Evolutionary conservation across 2,888 invertebrate genomes (phyloP).

Genomic region (Lasioglossum figueresi): DNA sequence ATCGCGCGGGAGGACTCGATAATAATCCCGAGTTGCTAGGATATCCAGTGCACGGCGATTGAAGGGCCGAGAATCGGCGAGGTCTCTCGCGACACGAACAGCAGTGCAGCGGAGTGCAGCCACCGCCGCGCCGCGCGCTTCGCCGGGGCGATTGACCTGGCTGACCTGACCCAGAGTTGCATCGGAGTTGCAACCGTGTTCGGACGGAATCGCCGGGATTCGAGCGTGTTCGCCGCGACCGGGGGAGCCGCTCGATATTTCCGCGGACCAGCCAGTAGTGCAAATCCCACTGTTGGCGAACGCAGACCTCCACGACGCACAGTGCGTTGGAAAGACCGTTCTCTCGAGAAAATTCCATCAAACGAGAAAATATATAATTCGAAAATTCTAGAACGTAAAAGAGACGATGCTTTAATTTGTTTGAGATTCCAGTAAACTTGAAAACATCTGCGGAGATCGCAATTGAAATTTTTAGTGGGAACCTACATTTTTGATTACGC

Average conservation of each 20-base stretch:
- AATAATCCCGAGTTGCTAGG: background rate
- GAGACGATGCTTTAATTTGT: background rate
- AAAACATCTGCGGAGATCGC: background rate
- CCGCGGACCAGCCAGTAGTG: slow-evolving; percentile 51
- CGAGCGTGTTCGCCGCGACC: slow-evolving; percentile 43
- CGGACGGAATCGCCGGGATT: slow-evolving; percentile 50
- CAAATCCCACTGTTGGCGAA: slow-evolving; percentile 38
- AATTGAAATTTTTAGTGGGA: background rate
- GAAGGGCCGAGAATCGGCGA: slow-evolving; percentile 33
- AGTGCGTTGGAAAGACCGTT: background rate
- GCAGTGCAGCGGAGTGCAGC: slow-evolving; percentile 42
- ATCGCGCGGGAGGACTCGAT: background rate
- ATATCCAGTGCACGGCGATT: slow-evolving; percentile 30
- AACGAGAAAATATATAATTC: background rate
- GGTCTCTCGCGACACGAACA: slow-evolving; percentile 67
- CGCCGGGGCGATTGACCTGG: slow-evolving; percentile 69
- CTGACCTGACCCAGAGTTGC: slow-evolving; percentile 72
- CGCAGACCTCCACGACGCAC: background rate
- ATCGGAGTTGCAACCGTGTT: slow-evolving; percentile 52
- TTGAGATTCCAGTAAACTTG: background rate
- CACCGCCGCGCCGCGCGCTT: background rate
- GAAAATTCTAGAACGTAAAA: background rate
- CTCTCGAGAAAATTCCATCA: background rate
- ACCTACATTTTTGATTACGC: background rate
- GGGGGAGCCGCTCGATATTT: slow-evolving; percentile 64